Evolutionary conservation across 1,140 invertebrate genomes (phyloP), one percentile per base, ranked within the genome.

Genomic region (Paraescarpia echinospica): DNA sequence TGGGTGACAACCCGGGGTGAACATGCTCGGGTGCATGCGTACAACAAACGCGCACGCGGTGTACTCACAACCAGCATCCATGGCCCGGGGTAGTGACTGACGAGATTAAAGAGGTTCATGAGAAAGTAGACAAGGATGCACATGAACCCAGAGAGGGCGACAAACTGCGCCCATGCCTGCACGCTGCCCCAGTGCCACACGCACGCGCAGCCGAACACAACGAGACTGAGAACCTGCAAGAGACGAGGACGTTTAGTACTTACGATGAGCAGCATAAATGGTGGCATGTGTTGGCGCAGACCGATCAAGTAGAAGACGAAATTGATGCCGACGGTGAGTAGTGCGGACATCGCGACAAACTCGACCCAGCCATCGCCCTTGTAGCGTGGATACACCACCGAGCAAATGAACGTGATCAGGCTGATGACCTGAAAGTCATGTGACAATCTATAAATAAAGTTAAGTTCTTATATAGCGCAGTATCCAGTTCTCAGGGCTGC

Each of bases 71-170:
- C 97, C 95, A 98, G 97, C 34, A 98, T 95, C 98, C 98, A 99
- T 0, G 98, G 98, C 92, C 95, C 95, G n/a, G 95, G 95, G 18
- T 99, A 97, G 95, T 97, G 97, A 94, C 98, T 98, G 93, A 98
- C 97, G 22, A 98, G 97, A 95, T 99, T 98, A 95, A 98, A 98
- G 91, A 98, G 94, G 96, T 98, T 98, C 92, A 98, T 97, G 0
- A 97, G 96, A 33, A 98, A 97, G 31, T 98, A 96, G 89, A 98
- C 97, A 27, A 97, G 97, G 0, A 98, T 98, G 93, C 98, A 97
- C 97, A 98, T 98, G 94, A 99, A 98, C n/a, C 97, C 98, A 34
- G 97, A 97, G 97, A 98, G 98, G 0, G 98, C 97, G 0, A 98
- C 97, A 95, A 98, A 98, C 95, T 97, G 98, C 95, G 98, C 98